These are phyloP conservation scores for Ginglymostoma cirratum DNA, from an alignment of 2,113 vertebrate species.

Conservation along the genomic window DNA sequence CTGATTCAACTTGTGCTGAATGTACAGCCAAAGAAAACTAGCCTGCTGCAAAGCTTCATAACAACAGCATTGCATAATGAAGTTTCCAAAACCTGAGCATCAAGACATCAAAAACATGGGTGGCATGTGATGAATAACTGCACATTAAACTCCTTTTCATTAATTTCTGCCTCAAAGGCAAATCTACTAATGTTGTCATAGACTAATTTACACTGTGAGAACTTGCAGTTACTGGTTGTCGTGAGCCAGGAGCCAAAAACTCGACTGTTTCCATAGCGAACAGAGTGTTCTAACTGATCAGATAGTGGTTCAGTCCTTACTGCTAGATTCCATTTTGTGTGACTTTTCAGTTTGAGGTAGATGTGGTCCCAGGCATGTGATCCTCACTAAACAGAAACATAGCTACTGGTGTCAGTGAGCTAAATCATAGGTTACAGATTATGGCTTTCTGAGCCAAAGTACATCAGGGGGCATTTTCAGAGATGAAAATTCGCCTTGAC, in stretches of 20 bases:
- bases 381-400: slow-evolving; percentile 23
- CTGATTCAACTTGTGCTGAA: slow-evolving; percentile 40
- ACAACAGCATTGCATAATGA: slow-evolving; percentile 53
- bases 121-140: slow-evolving; percentile 59
- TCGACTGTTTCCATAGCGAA: slow-evolving; percentile 19
- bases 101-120: slow-evolving; percentile 68
- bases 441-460: slow-evolving; percentile 33
- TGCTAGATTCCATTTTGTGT: slow-evolving; percentile 16
- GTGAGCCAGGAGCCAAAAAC: slow-evolving; percentile 47
- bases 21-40: slow-evolving; percentile 64
- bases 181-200: slow-evolving; percentile 58
- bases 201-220: slow-evolving; percentile 61
- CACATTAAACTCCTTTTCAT: slow-evolving; percentile 44
- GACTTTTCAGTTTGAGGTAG: slow-evolving; percentile 23
- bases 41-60: slow-evolving; percentile 51
- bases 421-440: slow-evolving; percentile 35
- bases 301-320: neutral
- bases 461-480: slow-evolving; percentile 32
- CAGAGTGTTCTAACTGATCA: neutral
- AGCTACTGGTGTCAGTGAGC: slow-evolving; percentile 27
- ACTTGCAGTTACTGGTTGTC: slow-evolving; percentile 49
- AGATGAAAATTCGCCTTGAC: slow-evolving; percentile 38
- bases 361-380: slow-evolving; percentile 11
- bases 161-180: slow-evolving; percentile 57
- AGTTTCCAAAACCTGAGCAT: slow-evolving; percentile 62